Evolutionary conservation across 1,140 invertebrate species (phyloP), one percentile per base, ranked within the genome.

Genomic region (Drosophila kohkoa): DNA sequence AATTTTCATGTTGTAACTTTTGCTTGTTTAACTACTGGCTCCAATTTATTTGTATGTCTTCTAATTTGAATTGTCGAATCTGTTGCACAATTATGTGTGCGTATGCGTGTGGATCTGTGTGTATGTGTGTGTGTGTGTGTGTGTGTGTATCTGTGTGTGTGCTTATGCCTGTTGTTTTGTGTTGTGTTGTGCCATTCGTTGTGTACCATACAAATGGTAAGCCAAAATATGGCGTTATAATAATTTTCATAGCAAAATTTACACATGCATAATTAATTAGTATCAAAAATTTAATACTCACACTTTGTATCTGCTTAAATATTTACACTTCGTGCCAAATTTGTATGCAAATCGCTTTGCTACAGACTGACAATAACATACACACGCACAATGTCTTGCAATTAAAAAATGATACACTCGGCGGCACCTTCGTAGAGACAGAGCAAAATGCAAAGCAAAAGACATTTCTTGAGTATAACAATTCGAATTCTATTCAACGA

Each of bases 281-380:
- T 90, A 91, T 89, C 85, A 89, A 91, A 91, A 91, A 91, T 91
- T 91, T 91, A 83, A 81, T 82, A 79, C 82, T 86, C 80, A 85
- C 85, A 89, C 89, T 90, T 90, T 91, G 88, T 83, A 88, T 88
- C 87, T 85, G 82, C 80, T 90, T 90, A 90, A 90, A 90, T 90
- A 90, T 90, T 90, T 90, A 90, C 88, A 90, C 78, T 90, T 90
- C 88, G 88, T 90, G 88, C 88, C 89, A 91, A 91, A 91, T 91
- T 91, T 83, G 85, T 90, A 90, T 90, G 82, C 82, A 87, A 90
- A 90, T 90, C 88, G 88, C 88, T 90, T 90, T 90, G 82, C 82
- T 83, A 83, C 88, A 82, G 83, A 88, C 83, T 88, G 85, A 87
- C 87, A 90, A 86, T 90, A 86, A 90, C 86, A 70, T 43, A 75